A percentile compares a stretch with the other conserved stretches of the same genome.
These are phyloP conservation scores for Ptilorrhoa leucosticta DNA, from an alignment of 2,113 vertebrate species.

Conservation along the genomic window DNA sequence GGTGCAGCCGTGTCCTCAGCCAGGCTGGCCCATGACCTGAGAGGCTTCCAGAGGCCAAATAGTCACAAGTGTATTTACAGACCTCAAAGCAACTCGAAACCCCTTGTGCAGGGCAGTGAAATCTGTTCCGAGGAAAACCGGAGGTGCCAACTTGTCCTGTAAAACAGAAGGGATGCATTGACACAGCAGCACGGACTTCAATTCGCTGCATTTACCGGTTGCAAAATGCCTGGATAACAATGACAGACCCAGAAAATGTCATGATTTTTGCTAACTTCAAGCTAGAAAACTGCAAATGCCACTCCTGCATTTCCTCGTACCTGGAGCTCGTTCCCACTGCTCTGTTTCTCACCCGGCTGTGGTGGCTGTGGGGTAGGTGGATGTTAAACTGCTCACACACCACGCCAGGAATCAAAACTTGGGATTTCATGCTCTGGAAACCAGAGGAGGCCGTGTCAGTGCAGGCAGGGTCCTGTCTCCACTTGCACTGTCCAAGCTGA, in stretches of 20 bases:
- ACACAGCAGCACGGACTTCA: background rate
- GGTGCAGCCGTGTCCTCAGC: background rate
- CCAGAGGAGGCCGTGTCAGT: background rate
- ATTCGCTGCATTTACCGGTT: rapidly evolving
- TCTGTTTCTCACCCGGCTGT: background rate
- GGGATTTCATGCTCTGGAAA: background rate
- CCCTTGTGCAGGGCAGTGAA: background rate
- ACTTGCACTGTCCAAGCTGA: background rate
- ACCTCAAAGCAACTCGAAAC: background rate
- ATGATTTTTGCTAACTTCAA: background rate
- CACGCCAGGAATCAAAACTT: background rate
- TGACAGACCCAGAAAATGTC: background rate
- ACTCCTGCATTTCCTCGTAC: background rate
- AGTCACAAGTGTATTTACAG: background rate
- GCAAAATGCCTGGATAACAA: background rate
- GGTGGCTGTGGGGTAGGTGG: background rate
- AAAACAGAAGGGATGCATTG: background rate
- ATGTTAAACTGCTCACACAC: background rate
- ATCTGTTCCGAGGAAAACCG: background rate
- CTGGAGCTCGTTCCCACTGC: background rate
- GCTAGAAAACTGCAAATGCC: background rate
- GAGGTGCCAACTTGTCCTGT: background rate
- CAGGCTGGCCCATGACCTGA: background rate
- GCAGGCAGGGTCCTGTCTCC: background rate
- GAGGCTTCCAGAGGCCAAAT: background rate